phyloP scores from a whole-genome alignment of 2,797 vertebrate species.

The Carduelis carduelis region DNA sequence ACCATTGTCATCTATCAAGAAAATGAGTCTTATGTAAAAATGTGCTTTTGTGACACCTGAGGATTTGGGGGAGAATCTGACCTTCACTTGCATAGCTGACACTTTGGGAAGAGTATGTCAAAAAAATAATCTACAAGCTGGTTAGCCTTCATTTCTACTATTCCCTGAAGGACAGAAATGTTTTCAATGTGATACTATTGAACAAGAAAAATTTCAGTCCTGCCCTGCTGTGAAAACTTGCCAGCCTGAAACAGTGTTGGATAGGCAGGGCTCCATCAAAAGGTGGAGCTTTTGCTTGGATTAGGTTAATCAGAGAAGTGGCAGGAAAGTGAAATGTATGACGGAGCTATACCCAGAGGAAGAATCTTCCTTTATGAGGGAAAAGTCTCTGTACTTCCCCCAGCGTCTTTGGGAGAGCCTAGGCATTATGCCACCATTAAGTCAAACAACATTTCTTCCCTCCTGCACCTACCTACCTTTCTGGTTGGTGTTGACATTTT shows the following conservation, averaged over 20 bases:
- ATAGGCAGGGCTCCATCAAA: background rate
- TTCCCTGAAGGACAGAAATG: background rate
- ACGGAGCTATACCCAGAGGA: background rate
- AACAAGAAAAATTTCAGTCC: background rate
- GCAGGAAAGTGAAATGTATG: background rate
- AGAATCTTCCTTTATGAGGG: background rate
- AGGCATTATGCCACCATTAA: background rate
- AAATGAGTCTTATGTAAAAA: background rate
- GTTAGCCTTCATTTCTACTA: background rate
- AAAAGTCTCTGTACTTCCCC: background rate
- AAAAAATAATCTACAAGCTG: background rate
- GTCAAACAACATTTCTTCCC: background rate
- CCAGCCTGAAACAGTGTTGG: background rate
- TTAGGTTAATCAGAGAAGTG: background rate
- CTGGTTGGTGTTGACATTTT: background rate
- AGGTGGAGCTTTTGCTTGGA: background rate
- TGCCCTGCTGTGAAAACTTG: fast-evolving
- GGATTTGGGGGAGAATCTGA: background rate
- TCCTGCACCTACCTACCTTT: background rate
- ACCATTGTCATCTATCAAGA: background rate
- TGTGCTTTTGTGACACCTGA: background rate
- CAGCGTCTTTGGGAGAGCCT: background rate
- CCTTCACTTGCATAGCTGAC: background rate
- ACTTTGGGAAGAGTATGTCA: background rate
- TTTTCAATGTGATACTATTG: background rate